phyloP scores from a whole-genome alignment of 2,888 invertebrate species.

The Spialia ferax region DNA sequence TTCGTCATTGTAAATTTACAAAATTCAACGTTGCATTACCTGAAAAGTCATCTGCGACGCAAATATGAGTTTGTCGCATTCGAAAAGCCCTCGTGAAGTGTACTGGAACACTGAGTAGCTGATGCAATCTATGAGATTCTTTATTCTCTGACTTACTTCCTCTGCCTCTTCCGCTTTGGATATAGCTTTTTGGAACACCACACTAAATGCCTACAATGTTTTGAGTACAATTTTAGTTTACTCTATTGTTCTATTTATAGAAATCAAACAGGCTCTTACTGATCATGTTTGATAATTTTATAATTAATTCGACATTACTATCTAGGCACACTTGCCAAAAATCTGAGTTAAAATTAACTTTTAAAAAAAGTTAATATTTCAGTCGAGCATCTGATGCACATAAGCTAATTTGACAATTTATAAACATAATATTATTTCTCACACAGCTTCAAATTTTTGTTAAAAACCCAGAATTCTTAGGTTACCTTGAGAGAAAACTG shows the following conservation, averaged over 20 bases:
- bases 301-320: too few relatives aligned
- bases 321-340: not conserved
- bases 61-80: constrained; percentile 98
- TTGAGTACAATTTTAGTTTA: not conserved
- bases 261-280: not conserved
- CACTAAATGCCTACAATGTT: constrained; percentile 95
- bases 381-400: too few relatives aligned
- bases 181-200: constrained; percentile 99
- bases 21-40: too few relatives aligned
- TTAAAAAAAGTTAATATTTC: not conserved
- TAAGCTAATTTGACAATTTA: too few relatives aligned
- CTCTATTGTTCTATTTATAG: not conserved
- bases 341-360: not conserved
- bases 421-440: too few relatives aligned
- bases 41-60: constrained; percentile 98
- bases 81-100: constrained; percentile 97
- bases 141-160: constrained; percentile 92
- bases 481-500: constrained; percentile 97
- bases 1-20: too few relatives aligned
- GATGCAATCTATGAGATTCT: constrained; percentile 97
- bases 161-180: constrained; percentile 94
- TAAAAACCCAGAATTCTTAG: not conserved
- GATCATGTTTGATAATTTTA: too few relatives aligned
- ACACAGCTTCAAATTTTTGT: too few relatives aligned
- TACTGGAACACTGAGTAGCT: constrained; percentile 98